These are phyloP conservation scores for Pollenia amentaria DNA, from an alignment of 2,888 invertebrate species.

Conservation along the genomic window DNA sequence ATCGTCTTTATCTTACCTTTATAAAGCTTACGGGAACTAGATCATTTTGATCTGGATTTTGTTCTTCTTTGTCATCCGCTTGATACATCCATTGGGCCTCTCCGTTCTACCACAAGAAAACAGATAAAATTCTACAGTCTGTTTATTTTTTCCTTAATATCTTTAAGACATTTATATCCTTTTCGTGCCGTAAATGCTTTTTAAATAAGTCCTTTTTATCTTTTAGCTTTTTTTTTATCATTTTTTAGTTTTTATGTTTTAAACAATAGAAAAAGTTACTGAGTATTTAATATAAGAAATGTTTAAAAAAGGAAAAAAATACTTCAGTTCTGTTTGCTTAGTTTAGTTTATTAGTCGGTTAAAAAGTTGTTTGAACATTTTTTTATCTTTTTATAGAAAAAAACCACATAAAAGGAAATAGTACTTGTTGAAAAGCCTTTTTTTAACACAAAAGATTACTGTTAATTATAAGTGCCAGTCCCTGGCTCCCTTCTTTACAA, in stretches of 20 bases:
- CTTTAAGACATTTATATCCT: neutral
- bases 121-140: no score
- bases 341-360: constrained; percentile 27
- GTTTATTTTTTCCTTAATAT: neutral
- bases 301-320: neutral
- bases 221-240: neutral
- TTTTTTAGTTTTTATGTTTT: neutral
- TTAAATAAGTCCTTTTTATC: neutral
- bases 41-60: no score
- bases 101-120: no score
- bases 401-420: constrained; percentile 18
- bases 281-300: constrained; percentile 17
- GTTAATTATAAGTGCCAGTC: constrained; percentile 49
- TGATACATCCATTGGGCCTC: no score
- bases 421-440: neutral
- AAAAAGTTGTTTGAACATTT: constrained; percentile 21
- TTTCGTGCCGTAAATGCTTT: neutral
- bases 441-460: constrained; percentile 39
- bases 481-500: neutral
- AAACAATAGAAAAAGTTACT: constrained; percentile 34
- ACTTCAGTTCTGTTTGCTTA: neutral
- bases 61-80: no score
- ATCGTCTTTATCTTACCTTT: no score
- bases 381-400: neutral
- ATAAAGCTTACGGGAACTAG: no score